Evolutionary conservation across 2,797 vertebrate species (phyloP).

Genomic region (Hoplostethus atlanticus): DNA sequence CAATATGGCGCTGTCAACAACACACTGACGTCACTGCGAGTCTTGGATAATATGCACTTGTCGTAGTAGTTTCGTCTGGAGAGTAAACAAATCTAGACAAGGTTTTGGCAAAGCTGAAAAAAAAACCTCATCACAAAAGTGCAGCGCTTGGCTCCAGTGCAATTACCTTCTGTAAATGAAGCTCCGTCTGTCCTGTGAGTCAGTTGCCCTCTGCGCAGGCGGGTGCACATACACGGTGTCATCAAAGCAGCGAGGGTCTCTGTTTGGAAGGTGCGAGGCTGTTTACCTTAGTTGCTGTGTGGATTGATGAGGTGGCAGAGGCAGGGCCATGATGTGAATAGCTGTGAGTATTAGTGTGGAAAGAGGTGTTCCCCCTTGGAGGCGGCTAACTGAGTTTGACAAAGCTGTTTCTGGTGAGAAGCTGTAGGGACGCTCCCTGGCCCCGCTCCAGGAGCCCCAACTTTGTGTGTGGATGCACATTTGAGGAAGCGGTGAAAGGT

Average conservation of each 20-base stretch:
- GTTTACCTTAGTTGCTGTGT: slow-evolving; percentile 84
- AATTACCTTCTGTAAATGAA: slow-evolving; percentile 86
- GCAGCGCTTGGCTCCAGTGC: slow-evolving; percentile 80
- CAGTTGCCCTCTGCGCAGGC: slow-evolving; percentile 60
- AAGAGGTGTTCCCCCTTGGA: slow-evolving; percentile 71
- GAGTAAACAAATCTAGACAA: slow-evolving; percentile 71
- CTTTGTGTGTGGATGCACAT: slow-evolving; percentile 57
- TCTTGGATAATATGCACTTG: slow-evolving; percentile 46
- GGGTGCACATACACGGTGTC: slow-evolving; percentile 73
- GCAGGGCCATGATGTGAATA: slow-evolving; percentile 79
- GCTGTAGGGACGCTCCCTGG: slow-evolving; percentile 71
- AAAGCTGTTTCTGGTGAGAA: slow-evolving; percentile 78
- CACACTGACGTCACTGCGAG: too few relatives aligned
- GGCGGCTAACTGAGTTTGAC: slow-evolving; percentile 83
- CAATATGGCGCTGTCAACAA: too few relatives aligned
- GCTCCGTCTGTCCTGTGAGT: slow-evolving; percentile 71
- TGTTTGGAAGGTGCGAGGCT: slow-evolving; percentile 72
- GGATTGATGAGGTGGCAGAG: slow-evolving; percentile 79
- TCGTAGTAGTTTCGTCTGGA: slow-evolving; percentile 57
- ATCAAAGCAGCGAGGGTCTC: slow-evolving; percentile 75
- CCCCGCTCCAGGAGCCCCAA: slow-evolving; percentile 20
- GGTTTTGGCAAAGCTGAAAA: slow-evolving; percentile 67
- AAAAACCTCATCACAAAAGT: slow-evolving; percentile 75
- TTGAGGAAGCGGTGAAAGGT: slow-evolving; percentile 66
- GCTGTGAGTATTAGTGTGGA: slow-evolving; percentile 75